Conservation (phyloP, 2,113 vertebrate species). For the Uropsilus gracilis region DNA sequence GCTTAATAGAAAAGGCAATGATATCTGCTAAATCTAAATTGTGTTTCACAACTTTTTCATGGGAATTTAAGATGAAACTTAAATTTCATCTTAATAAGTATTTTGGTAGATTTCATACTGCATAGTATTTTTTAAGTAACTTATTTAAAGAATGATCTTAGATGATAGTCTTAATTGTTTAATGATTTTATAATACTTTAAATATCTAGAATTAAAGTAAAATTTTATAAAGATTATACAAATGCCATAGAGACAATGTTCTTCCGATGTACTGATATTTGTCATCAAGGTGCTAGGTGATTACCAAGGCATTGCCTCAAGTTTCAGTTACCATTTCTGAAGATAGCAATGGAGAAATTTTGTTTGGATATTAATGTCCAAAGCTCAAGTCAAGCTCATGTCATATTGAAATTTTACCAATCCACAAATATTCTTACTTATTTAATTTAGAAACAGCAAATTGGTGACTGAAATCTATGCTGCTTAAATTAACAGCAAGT, state of each 20-base stretch:
- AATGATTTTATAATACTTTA: background rate
- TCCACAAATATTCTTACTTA: background rate
- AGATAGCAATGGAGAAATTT: background rate
- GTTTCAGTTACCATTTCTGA: background rate
- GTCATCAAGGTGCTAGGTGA: no score
- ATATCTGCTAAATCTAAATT: background rate
- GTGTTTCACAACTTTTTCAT: background rate
- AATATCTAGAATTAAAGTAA: background rate
- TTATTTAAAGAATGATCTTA: background rate
- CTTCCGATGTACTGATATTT: no score
- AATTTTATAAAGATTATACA: no score
- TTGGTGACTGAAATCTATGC: background rate
- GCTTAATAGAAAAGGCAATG: background rate
- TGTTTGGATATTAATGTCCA: no score
- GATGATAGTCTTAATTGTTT: background rate
- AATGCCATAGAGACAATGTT: no score
- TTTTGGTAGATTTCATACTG: background rate
- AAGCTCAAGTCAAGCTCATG: no score
- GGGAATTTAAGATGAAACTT: background rate
- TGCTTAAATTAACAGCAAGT: background rate
- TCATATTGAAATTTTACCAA: background rate
- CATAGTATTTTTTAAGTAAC: rapidly evolving
- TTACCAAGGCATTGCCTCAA: no score
- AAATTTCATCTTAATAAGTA: no score
- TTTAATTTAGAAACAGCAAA: background rate